phyloP scores from a whole-genome alignment of 2,888 invertebrate species.

The Galeruca laticollis region DNA sequence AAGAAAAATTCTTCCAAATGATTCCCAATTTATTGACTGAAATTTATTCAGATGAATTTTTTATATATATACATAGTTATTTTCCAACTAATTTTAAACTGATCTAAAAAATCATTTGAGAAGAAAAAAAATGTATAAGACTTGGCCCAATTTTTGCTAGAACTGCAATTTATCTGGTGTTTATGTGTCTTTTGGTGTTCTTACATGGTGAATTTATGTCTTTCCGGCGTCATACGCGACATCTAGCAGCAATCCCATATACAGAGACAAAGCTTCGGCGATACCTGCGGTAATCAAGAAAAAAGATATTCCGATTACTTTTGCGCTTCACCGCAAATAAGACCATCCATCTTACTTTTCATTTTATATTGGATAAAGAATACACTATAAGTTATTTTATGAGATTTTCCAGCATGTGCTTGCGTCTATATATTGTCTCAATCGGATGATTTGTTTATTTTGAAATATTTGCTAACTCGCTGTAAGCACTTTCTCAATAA shows the following conservation, averaged over 20 bases:
- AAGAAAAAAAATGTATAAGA: too few relatives aligned
- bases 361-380: conserved; percentile 20
- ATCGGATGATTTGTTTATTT: background rate
- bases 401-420: background rate
- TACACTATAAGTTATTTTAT: conserved; percentile 24
- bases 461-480: background rate
- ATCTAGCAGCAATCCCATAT: conserved; percentile 45
- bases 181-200: conserved; percentile 45
- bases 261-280: conserved; percentile 47
- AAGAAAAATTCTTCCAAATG: too few relatives aligned
- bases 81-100: too few relatives aligned
- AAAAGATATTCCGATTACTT: conserved; percentile 45
- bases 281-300: conserved; percentile 49
- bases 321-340: conserved; percentile 36
- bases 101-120: too few relatives aligned
- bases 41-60: too few relatives aligned
- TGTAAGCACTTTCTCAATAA: background rate
- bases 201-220: conserved; percentile 43
- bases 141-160: too few relatives aligned
- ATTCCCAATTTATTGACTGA: too few relatives aligned
- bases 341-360: conserved; percentile 40
- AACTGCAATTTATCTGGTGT: conserved; percentile 47
- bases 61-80: too few relatives aligned
- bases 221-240: conserved; percentile 40
- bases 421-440: background rate